Evolutionary conservation across 1,140 invertebrate species (phyloP).

Genomic region (Microplitis mediator): DNA sequence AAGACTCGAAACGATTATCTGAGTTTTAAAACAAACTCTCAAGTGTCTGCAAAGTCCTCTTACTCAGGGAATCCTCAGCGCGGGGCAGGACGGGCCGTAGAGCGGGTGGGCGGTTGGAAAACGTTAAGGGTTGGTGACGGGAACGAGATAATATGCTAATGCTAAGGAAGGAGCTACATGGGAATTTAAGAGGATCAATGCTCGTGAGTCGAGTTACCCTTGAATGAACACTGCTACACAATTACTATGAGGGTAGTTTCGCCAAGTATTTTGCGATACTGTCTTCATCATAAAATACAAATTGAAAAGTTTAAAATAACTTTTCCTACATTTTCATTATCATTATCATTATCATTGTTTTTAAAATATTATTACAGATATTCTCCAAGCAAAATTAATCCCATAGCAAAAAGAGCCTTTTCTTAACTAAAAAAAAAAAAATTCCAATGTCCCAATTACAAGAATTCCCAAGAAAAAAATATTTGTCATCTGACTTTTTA

Average conservation of each 20-base stretch:
- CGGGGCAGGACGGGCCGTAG: slow-evolving; percentile 14
- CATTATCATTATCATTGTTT: too few species aligned
- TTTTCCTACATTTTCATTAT: not conserved
- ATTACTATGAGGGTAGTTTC: not conserved
- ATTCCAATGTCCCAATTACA: too few species aligned
- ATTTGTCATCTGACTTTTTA: too few species aligned
- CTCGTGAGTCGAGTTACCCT: slow-evolving; percentile 19
- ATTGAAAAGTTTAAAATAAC: not conserved
- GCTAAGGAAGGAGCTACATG: slow-evolving; percentile 47
- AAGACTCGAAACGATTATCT: slow-evolving; percentile 55
- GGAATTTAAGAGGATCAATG: slow-evolving; percentile 58
- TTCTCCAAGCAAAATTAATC: too few species aligned
- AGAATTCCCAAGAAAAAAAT: too few species aligned
- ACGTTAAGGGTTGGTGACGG: slow-evolving; percentile 35
- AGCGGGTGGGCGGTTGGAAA: not conserved
- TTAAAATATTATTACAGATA: too few species aligned
- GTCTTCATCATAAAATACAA: not conserved
- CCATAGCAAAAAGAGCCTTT: too few species aligned
- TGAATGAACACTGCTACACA: slow-evolving; percentile 7
- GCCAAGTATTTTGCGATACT: too few species aligned
- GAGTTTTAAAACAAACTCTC: slow-evolving; percentile 60
- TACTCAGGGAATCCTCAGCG: slow-evolving; percentile 35
- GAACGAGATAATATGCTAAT: slow-evolving; percentile 60
- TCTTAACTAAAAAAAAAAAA: too few species aligned
- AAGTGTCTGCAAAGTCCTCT: slow-evolving; percentile 58